phyloP scores from a whole-genome alignment of 1,140 invertebrate genomes.

The Notospermus geniculatus region DNA sequence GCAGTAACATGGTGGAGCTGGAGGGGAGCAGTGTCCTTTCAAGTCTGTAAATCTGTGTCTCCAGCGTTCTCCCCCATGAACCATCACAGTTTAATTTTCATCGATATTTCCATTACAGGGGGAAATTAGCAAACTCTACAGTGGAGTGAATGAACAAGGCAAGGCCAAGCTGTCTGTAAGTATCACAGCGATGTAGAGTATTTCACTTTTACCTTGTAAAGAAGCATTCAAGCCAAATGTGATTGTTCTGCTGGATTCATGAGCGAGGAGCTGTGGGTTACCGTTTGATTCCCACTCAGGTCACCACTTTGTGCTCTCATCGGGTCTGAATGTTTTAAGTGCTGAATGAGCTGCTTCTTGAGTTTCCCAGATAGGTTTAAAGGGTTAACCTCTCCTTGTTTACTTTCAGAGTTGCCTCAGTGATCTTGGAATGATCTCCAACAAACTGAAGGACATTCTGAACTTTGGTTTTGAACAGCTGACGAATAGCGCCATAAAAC shows the following conservation, averaged over 20 bases:
- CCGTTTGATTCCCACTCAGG: not conserved
- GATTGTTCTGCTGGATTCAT: not conserved
- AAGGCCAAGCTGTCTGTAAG: slow-evolving; percentile 54
- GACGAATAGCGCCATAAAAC: slow-evolving; percentile 77
- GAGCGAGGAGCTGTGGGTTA: not conserved
- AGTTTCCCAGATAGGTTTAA: no score
- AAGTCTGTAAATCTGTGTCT: no score
- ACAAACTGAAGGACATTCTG: slow-evolving; percentile 73
- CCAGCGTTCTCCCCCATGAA: no score
- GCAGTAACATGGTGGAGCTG: no score
- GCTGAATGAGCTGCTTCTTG: no score
- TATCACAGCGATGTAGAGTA: no score
- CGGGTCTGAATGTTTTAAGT: not conserved
- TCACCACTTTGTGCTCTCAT: not conserved
- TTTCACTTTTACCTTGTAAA: no score
- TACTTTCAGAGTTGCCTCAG: slow-evolving; percentile 59
- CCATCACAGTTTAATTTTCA: slow-evolving; percentile 6
- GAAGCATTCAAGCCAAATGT: no score
- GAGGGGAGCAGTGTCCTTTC: no score
- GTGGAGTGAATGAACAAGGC: slow-evolving; percentile 48
- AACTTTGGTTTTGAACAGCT: slow-evolving; percentile 86
- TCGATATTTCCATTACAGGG: slow-evolving; percentile 34
- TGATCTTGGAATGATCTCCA: slow-evolving; percentile 72
- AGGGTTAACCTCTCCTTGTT: not conserved
- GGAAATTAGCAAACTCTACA: slow-evolving; percentile 52